Evolutionary conservation across 2,888 invertebrate genomes (phyloP).

Genomic region (Synanthedon andrenaeformis): DNA sequence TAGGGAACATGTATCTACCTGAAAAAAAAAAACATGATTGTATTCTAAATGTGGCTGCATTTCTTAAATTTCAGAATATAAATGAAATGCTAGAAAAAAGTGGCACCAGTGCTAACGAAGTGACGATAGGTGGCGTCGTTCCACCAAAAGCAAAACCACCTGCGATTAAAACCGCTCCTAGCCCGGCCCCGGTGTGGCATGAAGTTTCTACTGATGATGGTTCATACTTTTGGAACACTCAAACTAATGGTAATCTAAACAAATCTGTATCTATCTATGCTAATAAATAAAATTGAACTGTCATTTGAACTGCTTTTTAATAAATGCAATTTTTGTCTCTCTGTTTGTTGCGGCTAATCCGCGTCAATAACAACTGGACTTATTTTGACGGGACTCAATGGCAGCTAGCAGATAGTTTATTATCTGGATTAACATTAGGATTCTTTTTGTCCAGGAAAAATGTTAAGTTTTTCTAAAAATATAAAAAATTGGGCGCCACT

Average conservation of each 20-base stretch:
- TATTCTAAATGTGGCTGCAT: background rate
- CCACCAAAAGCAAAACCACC: slow-evolving; percentile 12
- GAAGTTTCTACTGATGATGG: slow-evolving; percentile 84
- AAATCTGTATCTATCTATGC: background rate
- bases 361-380: too few species aligned
- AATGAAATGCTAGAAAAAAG: slow-evolving; percentile 46
- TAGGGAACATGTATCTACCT: background rate
- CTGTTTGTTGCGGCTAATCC: too few species aligned
- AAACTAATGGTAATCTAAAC: slow-evolving; percentile 76
- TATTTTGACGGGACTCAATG: too few species aligned
- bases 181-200: slow-evolving; percentile 72
- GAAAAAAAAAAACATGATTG: too few species aligned
- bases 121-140: slow-evolving; percentile 15
- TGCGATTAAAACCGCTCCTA: slow-evolving; percentile 20
- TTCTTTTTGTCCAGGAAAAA: too few species aligned
- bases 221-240: slow-evolving; percentile 88
- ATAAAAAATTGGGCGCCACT: too few species aligned
- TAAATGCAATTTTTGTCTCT: too few species aligned
- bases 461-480: too few species aligned
- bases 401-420: too few species aligned
- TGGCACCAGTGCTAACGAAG: slow-evolving; percentile 20
- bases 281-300: too few species aligned
- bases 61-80: slow-evolving; percentile 31
- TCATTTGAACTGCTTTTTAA: too few species aligned
- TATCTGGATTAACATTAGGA: too few species aligned